phyloP scores from a whole-genome alignment of 2,888 invertebrate genomes.

The Cryptus armator region DNA sequence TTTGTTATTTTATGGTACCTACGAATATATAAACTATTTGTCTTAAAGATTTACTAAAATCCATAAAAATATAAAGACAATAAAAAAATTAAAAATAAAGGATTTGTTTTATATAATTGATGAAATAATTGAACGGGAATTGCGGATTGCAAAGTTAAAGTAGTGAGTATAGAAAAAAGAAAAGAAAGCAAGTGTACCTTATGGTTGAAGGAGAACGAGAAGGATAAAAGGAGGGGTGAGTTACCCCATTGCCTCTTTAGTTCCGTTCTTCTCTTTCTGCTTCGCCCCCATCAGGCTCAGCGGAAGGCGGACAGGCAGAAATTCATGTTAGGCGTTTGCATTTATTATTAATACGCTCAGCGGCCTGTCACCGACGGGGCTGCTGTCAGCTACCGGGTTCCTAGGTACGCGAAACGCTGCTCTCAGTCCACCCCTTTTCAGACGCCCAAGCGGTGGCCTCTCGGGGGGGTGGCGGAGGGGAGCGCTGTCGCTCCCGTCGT shows the following conservation, averaged over 20 bases:
- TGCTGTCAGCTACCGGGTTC: conserved; percentile 79
- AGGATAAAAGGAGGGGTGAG: conserved; percentile 37
- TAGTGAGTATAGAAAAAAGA: conserved; percentile 29
- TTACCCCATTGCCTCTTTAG: conserved; percentile 44
- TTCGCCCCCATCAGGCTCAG: conserved; percentile 45
- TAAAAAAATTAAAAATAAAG: neutral
- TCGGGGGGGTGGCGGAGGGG: conserved; percentile 45
- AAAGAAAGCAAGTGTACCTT: conserved; percentile 8
- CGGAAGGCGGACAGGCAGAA: conserved; percentile 75
- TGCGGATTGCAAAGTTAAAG: neutral
- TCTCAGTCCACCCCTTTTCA: conserved; percentile 63
- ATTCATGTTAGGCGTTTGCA: conserved; percentile 84
- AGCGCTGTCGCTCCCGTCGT: conserved; percentile 60
- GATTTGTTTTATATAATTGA: no score
- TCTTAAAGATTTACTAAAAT: neutral
- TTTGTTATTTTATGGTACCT: no score
- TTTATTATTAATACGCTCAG: conserved; percentile 84
- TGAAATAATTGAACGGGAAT: neutral
- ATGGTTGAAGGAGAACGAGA: conserved; percentile 4
- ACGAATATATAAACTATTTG: no score
- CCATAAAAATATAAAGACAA: neutral
- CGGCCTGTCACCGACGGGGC: conserved; percentile 79
- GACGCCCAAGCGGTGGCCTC: conserved; percentile 70
- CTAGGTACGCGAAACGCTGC: conserved; percentile 64
- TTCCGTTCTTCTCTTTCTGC: conserved; percentile 33